A percentile compares a stretch with the other conserved stretches of the same genome.
Evolutionary conservation across 2,113 vertebrate genomes (phyloP).

Genomic region (Callithrix jacchus): DNA sequence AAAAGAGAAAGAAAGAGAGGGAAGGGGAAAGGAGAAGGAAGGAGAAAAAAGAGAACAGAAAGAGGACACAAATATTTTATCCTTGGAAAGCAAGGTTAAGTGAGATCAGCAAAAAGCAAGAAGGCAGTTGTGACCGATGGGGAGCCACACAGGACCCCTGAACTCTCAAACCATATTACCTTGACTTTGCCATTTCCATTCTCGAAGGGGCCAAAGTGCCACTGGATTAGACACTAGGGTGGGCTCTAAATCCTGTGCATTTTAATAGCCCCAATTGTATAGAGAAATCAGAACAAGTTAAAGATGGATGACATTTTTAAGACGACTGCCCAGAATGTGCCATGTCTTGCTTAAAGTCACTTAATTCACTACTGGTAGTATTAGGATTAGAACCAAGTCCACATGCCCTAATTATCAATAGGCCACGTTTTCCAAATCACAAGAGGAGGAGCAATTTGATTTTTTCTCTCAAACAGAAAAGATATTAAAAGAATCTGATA

Average conservation of each 20-base stretch:
- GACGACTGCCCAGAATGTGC: background rate
- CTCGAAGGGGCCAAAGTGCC: background rate
- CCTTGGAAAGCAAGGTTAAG: background rate
- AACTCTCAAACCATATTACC: background rate
- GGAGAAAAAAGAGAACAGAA: background rate
- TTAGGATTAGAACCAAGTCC: background rate
- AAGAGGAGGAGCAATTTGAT: background rate
- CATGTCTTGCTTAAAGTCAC: background rate
- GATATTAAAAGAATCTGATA: background rate
- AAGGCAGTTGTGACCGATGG: background rate
- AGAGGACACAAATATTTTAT: background rate
- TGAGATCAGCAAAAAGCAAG: background rate
- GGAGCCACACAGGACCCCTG: accelerated
- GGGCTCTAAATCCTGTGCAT: background rate
- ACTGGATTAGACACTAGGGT: background rate
- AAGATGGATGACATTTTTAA: background rate
- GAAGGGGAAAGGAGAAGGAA: background rate
- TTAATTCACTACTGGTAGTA: background rate
- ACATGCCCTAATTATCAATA: background rate
- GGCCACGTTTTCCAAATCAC: background rate
- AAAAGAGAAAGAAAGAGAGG: background rate
- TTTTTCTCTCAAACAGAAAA: constrained; percentile 20
- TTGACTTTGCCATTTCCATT: background rate
- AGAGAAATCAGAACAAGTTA: background rate
- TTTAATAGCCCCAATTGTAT: background rate